Base-by-base conservation (phyloP, 2,797 vertebrate species). In the Craterocephalus amniculus region DNA sequence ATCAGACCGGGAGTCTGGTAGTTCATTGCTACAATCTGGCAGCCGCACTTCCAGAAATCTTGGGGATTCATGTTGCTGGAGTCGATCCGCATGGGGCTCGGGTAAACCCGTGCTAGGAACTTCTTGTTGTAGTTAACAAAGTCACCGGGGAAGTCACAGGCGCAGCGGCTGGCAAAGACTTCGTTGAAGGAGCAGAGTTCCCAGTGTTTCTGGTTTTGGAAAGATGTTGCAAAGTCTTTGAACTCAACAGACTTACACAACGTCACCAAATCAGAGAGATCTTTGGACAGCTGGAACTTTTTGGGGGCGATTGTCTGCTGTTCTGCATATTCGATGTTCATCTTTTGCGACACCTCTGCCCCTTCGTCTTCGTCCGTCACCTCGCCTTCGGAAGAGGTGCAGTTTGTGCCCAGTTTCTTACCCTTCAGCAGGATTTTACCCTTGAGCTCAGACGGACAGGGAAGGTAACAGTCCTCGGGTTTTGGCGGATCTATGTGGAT, bases 31-130 rank as follows among this genome's bases (percentile, higher is more conserved):
- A 99, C 98, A 35, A 99, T 97, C 79, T 99, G 98, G 89, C 98
- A 99, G 52, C 98, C 98, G 24, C 97, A 99, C 76, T 99, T 99
- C 98, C 98, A 99, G 80, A 98, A 99, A 80, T 99, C 98, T 88
- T 99, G 97, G 51, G 97, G 98, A 84, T 99, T 99, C 97, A 99
- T 99, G 90, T 99, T 99, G 87, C 97, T 99, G 0, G 98, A 99
- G 89, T 99, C 97, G 16, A 99, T 99, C 78, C 98, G 93, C 98
- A 99, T 99, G 0, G 97, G 98, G 74, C 96, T 99, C 0, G 98
- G 98, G 65, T 98, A 99, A 72, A 99, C 95, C 13, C 97, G 92
- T 0, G 97, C 96, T 0, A 99, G 94, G 79, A 97, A 99, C 80
- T 96, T 98, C 79, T 99, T 99, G 91, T 99, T 99, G 69, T 99